phyloP scores from a whole-genome alignment of 2,797 vertebrate species.

The Merluccius polli region DNA sequence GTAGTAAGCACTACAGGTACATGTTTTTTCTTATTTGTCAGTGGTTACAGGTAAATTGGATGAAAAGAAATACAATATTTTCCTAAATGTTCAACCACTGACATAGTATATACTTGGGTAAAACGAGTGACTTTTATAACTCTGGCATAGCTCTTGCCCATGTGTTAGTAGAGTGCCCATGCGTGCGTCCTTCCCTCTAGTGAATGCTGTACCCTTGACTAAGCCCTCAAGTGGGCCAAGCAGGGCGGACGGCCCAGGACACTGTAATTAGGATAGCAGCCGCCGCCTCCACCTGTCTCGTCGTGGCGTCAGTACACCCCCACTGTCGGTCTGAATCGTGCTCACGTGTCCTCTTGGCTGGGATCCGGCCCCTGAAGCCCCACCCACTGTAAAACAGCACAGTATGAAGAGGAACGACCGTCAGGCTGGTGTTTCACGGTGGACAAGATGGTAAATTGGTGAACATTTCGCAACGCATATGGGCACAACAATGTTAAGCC shows the following conservation, averaged over 20 bases:
- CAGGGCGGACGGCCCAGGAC: slow-evolving; percentile 16
- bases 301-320: slow-evolving; percentile 9
- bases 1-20: too few species aligned
- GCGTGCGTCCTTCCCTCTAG: background rate
- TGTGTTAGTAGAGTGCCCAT: background rate
- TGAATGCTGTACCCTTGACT: slow-evolving; percentile 2
- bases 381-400: background rate
- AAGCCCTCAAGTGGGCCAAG: background rate
- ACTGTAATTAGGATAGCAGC: slow-evolving; percentile 23
- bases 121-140: background rate
- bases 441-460: background rate
- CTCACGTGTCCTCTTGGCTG: background rate
- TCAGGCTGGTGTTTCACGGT: background rate
- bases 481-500: background rate
- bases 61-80: background rate
- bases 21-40: background rate
- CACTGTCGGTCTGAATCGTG: background rate
- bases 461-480: background rate
- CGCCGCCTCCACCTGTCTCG: slow-evolving; percentile 24
- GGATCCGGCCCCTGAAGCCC: background rate
- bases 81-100: background rate
- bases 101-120: background rate
- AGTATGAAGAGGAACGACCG: background rate
- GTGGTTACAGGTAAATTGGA: background rate
- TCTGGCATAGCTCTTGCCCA: background rate